Percentiles rank a stretch among this genome's conserved stretches.
These are phyloP conservation scores for Limnothrissa miodon DNA, from an alignment of 2,113 vertebrate species.

Conservation along the genomic window DNA sequence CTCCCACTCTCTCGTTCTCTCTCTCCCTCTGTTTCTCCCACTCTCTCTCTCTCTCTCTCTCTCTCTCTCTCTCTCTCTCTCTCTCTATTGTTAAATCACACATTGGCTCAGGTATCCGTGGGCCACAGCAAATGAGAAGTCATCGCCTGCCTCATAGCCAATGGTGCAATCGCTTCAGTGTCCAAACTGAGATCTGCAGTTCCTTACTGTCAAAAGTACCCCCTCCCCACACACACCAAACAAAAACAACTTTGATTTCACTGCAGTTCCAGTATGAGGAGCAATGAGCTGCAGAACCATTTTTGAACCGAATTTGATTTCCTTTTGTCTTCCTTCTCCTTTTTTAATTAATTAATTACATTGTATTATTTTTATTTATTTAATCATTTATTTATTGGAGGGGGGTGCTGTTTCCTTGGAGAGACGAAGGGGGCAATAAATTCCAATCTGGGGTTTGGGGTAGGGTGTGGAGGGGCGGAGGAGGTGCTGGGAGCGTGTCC, in stretches of 20 bases:
- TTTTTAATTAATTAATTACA: no score
- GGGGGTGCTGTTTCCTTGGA: not conserved
- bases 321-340: not conserved
- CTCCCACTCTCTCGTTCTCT: not conserved
- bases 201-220: not conserved
- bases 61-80: not conserved
- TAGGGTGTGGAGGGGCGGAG: not conserved
- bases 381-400: no score
- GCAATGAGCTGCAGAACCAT: not conserved
- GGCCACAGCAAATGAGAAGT: not conserved
- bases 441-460: not conserved
- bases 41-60: not conserved
- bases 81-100: not conserved
- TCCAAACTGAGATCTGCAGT: not conserved
- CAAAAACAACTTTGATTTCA: not conserved
- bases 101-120: not conserved
- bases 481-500: not conserved
- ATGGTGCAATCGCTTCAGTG: not conserved
- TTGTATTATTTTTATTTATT: no score
- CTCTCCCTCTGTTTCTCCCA: not conserved
- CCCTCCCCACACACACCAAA: no score
- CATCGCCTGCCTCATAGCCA: not conserved
- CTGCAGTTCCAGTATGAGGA: not conserved
- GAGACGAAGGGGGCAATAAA: not conserved
- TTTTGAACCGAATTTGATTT: not conserved